phyloP scores from a whole-genome alignment of 2,797 vertebrate genomes.

The Paguma larvata region DNA sequence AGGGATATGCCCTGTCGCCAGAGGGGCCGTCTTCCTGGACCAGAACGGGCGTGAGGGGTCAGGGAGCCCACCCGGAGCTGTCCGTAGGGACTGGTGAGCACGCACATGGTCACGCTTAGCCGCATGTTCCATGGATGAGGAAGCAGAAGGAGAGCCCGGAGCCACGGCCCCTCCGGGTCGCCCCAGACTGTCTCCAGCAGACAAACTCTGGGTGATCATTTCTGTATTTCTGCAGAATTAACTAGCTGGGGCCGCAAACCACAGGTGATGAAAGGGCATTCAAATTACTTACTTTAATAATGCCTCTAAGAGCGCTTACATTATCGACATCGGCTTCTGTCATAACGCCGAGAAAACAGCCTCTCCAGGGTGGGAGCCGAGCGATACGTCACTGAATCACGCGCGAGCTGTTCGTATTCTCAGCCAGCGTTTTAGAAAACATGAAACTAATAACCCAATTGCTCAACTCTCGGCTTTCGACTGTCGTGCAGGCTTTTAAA shows the following conservation, averaged over 20 bases:
- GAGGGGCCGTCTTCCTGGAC: fast-evolving
- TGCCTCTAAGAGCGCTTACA: neutral
- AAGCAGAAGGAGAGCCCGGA: neutral
- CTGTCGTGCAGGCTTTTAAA: neutral
- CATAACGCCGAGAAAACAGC: neutral
- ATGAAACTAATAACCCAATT: neutral
- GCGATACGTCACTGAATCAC: neutral
- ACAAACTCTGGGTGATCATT: no score
- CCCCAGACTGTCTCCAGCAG: fast-evolving
- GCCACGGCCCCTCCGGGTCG: fast-evolving
- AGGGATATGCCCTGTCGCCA: fast-evolving
- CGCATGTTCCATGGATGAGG: neutral
- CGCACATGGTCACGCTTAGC: fast-evolving
- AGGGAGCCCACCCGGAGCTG: neutral
- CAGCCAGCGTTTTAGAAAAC: neutral
- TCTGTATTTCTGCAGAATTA: neutral
- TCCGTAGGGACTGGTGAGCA: fast-evolving
- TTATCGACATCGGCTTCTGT: neutral
- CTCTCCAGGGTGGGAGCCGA: neutral
- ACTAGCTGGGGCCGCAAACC: neutral
- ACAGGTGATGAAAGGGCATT: neutral
- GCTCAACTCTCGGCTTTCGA: neutral
- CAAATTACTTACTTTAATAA: neutral
- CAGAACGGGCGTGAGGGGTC: fast-evolving
- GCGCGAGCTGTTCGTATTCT: neutral